Base-by-base conservation (phyloP, 2,888 invertebrate genomes). In the Zeuzera pyrina region DNA sequence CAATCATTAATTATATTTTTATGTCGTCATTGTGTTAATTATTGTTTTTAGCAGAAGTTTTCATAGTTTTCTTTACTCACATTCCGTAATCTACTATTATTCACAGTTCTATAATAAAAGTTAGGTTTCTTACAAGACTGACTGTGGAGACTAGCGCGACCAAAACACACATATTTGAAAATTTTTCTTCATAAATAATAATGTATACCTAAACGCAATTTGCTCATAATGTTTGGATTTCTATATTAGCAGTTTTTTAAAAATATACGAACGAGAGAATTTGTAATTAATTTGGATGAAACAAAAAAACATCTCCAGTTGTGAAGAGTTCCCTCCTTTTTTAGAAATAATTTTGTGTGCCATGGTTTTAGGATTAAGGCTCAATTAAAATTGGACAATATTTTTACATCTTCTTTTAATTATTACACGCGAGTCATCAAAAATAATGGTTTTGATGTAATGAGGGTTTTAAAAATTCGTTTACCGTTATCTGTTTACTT, bases 261-360 rank as follows among this genome's bases (percentile, higher is more conserved):
- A 35, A 55, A 49, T 6, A 45, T 52, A 57, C 53, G 38, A 43
- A 52, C 44, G 51, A 51, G 50, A 53, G 45, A 53, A 40, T 49
- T 57, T 53, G 45, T 44, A 66, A 60, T 52, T 54, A 63, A 63
- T 49, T 45, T 51, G 34, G 48, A 53, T 57, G 53, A 59, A 60
- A 57, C 48, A 52, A 45, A 49, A 11, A 26, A 34, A 32, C 53
- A 52, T 59, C 43, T 58, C 70, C 69, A 64, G 79, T 81, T 83
- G 83, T 83, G 83, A 81, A 67, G 57, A 51, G 70, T 68, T 81
- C 83, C 83, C 76, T 81, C 83, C 81, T 78, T 64, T 67, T 69
- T 77, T 77, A 76, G 68, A 65, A 62, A 67, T 76, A 74, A 66
- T 76, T n/a, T 77, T 77, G 59, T 67, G 81, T 83, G 81, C 79